These are phyloP conservation scores for Pituophis catenifer DNA, from an alignment of 2,113 vertebrate species.

Conservation along the genomic window DNA sequence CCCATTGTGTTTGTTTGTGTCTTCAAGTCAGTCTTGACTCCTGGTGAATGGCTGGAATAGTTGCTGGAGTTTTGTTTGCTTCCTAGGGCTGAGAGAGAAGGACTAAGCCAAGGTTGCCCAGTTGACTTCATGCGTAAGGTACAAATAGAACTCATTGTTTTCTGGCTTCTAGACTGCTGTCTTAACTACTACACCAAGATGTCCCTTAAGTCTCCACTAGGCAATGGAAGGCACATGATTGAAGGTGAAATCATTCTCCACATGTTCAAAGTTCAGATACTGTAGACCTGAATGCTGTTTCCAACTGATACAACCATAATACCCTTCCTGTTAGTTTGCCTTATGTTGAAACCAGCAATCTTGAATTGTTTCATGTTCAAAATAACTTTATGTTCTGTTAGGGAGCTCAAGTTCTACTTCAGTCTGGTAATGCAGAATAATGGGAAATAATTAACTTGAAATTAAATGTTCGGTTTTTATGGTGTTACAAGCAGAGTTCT, in stretches of 20 bases:
- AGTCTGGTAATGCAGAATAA: conserved; percentile 62
- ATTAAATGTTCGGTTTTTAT: conserved; percentile 65
- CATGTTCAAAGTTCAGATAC: background rate
- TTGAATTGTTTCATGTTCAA: conserved; percentile 53
- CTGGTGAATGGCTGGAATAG: background rate
- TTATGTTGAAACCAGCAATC: conserved; percentile 61
- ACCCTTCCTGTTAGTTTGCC: conserved; percentile 48
- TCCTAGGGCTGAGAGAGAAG: background rate
- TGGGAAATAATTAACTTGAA: conserved; percentile 69
- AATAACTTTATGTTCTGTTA: conserved; percentile 57
- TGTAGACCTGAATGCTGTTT: conserved; percentile 1
- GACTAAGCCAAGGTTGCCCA: background rate
- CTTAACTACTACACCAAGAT: background rate
- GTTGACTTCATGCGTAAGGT: background rate
- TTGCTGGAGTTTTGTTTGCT: background rate
- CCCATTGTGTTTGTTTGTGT: background rate
- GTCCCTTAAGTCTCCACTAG: background rate
- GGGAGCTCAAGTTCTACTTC: conserved; percentile 53
- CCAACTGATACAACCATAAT: conserved; percentile 5
- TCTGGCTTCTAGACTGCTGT: background rate
- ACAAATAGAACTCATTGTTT: background rate
- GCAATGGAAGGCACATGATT: background rate
- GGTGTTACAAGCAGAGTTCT: conserved; percentile 59
- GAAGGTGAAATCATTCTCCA: background rate
- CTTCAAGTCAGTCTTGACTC: background rate